These are phyloP conservation scores for Seira sanloemensis DNA, from an alignment of 2,888 invertebrate species.

Conservation along the genomic window DNA sequence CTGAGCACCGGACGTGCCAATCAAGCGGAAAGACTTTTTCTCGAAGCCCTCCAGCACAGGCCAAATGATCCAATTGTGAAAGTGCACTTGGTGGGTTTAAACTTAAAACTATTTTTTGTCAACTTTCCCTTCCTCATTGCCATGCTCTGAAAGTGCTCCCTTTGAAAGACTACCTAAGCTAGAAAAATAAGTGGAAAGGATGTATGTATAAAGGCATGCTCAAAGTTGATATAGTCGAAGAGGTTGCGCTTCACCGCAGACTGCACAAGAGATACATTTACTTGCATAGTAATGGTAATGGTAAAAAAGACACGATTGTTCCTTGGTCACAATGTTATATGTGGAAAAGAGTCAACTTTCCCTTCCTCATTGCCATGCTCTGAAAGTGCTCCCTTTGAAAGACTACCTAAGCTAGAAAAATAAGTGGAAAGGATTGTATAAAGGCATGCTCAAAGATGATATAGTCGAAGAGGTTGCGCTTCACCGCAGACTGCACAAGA, in stretches of 20 bases:
- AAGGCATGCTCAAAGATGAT: too few relatives aligned
- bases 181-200: too few relatives aligned
- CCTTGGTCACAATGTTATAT: too few relatives aligned
- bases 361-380: not conserved
- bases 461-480: too few relatives aligned
- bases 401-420: not conserved
- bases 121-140: not conserved
- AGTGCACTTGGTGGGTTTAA: constrained; percentile 72
- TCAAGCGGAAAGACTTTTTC: constrained; percentile 71
- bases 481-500: too few relatives aligned
- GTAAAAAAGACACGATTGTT: too few relatives aligned
- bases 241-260: too few relatives aligned
- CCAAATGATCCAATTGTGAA: constrained; percentile 73
- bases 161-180: constrained; percentile 4
- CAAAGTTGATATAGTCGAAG: too few relatives aligned
- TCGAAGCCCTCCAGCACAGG: constrained; percentile 71
- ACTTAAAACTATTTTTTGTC: constrained; percentile 59
- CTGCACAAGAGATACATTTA: too few relatives aligned
- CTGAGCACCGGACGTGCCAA: constrained; percentile 71
- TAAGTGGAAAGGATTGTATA: too few relatives aligned
- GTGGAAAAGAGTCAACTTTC: constrained; percentile 3
- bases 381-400: constrained; percentile 27
- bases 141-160: constrained; percentile 17
- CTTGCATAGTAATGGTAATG: too few relatives aligned
- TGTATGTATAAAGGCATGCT: too few relatives aligned